Evolutionary conservation across 1,140 invertebrate genomes (phyloP), one percentile per base, ranked within the genome.

Genomic region (Diachasma alloeum): DNA sequence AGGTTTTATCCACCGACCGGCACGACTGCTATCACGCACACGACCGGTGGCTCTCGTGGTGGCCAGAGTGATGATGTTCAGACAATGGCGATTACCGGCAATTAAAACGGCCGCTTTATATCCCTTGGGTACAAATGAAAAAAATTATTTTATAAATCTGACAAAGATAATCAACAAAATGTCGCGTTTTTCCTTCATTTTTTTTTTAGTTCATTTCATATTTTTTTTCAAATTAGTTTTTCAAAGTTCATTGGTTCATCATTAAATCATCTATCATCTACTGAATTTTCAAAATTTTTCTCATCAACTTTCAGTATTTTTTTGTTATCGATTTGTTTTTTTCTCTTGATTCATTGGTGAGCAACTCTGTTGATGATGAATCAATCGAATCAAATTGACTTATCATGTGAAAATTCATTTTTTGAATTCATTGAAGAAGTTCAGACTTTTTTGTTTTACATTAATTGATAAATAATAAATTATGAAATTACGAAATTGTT

Each of bases 1-100:
- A 76, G 46, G 70, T 48, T 46, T 76, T 70, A 71, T 63, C 74
- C 42, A 76, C 68, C 59, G 72, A 67, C 59, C 36, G 39, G 17
- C 63, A 66, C 39, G 59, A 67, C 72, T 67, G 72, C 63, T 53
- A 68, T 22, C 66, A 53, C 42, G 17, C 44, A 68, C 66, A 74
- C 59, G 46, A 68, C 73, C 66, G 24, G 66, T 75, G 39, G 66
- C 66, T 53, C 26, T 75, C 66, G 42, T 75, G 63, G 59, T 44
- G 68, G 68, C 44, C 19, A 71, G 37, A 71, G 13, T 71, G 24
- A 66, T 31, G 36, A 63, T 63, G 22, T 19, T 63, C 22, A 63
- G 59, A 68, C 5, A 68, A 68, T 68, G 66, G 66, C 26, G 36
- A 68, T 26, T 63, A 39, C n/a, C 36, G 36, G 36, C 66, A 68